Base-by-base conservation (phyloP, 2,113 vertebrate genomes). In the Scytalopus superciliaris region DNA sequence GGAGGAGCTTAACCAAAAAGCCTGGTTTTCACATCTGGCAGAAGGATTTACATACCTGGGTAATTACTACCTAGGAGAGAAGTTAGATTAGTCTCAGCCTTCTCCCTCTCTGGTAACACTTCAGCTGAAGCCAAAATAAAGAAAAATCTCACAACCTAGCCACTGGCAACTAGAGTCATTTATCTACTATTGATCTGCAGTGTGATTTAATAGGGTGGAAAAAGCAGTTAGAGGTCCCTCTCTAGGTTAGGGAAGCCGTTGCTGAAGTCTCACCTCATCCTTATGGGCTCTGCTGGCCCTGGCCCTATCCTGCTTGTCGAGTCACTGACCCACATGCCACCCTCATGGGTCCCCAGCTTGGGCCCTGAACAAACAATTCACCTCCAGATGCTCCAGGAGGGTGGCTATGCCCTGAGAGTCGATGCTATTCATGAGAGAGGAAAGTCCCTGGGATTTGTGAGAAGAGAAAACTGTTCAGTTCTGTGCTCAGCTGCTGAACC, bases 111-210 rank as follows among this genome's bases (percentile, higher is more conserved):
- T 56, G 31, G 52, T 45, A 94, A 80, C 40, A 31, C 76, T 93
- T 83, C 22, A 94, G 56, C 40, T 90, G 70, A 91, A 93, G 62
- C 21, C 8, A 42, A 89, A 96, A 96, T 87, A 92, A 95, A 94
- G 76, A 96, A 77, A 93, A 94, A 95, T 89, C 76, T 89, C 73
- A 66, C 73, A 37, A 78, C 64, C 33, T 87, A 80, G 72, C 73
- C 93, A 75, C 76, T 63, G 52, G 78, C 52, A 86, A 89, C 68
- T 18, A 11, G 76, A 73, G 72, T 93, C 0, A 91, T 95, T 97
- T 94, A 39, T 93, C 76, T 93, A 59, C 52, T 95, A 93, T 96
- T 0, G 56, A 96, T 95, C 90, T 4, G 2, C 7, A 3, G 35
- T 13, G 35, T 53, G 64, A 94, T 87, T 94, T 93, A 95, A 96